phyloP scores from a whole-genome alignment of 2,113 vertebrate genomes.

The Suricata suricatta region DNA sequence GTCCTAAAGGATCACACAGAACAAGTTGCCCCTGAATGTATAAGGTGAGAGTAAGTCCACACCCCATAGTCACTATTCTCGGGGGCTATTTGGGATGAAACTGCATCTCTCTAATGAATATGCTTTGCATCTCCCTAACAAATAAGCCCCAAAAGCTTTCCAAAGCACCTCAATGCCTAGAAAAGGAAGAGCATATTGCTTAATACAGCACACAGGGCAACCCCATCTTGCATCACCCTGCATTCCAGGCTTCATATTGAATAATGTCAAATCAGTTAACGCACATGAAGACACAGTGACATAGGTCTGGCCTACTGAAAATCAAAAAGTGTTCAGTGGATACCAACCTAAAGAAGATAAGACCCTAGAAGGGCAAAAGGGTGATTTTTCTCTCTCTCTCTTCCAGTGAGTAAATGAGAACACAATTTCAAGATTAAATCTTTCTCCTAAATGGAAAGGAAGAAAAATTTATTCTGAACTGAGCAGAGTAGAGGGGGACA shows the following conservation, averaged over 20 bases:
- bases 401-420: neutral
- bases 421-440: neutral
- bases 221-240: neutral
- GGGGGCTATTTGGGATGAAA: neutral
- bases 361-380: neutral
- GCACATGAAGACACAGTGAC: neutral
- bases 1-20: neutral
- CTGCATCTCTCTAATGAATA: neutral
- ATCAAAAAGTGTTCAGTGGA: neutral
- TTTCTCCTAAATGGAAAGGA: neutral
- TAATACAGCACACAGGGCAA: neutral
- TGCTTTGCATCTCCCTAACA: neutral
- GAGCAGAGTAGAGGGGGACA: neutral
- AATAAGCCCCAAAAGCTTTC: neutral
- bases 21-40: neutral
- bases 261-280: neutral
- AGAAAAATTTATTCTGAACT: neutral
- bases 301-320: neutral
- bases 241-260: neutral
- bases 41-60: neutral
- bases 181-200: neutral
- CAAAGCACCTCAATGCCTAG: neutral
- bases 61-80: neutral
- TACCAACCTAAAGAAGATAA: neutral
- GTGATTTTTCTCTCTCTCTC: neutral